Base-by-base conservation (phyloP, 2,888 invertebrate genomes). In the Pelosia muscerda region DNA sequence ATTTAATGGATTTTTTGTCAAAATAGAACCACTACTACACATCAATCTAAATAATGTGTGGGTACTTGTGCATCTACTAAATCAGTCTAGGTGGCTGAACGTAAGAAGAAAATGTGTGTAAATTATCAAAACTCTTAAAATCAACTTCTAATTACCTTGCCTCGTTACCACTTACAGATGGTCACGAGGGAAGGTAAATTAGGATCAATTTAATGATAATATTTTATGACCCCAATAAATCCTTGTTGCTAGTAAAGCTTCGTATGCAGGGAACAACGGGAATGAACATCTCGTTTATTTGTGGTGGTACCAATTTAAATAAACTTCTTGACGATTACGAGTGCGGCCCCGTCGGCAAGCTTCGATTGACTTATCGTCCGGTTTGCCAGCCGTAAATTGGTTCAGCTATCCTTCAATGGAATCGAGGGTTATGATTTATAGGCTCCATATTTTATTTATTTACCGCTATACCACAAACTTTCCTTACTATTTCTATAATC, bases 291-390 rank as follows among this genome's bases (percentile, higher is more conserved):
- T 82, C 75, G 81, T 87, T 87, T 87, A 85, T 88, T 86, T 87
- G 86, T 85, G 81, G 83, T 83, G 81, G 82, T 82, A 83, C 78
- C 87, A 88, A 89, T 89, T 88, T 88, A 86, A 87, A 86, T 88
- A 87, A 84, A 85, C 84, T 85, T 84, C 84, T 83, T 84, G 86
- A 85, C 84, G 86, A 86, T 86, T 82, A 84, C 82, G 79, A 81
- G 75, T 76, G 80, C 72, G 76, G 71, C 68, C 72, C 78, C 81
- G 80, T 72, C 79, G 79, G 78, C 81, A 78, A 78, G 81, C 77
- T 76, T 79, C 73, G 73, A 67, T 73, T 77, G 81, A 76, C 74
- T 79, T 78, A 78, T 77, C 81, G 82, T 83, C 81, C 82, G 82
- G 83, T 84, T 86, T 79, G 61, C 73, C 76, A 77, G 76, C 78